Conservation (phyloP, 35 echinoderm and acorn worm species). For the Diadema setosum region DNA sequence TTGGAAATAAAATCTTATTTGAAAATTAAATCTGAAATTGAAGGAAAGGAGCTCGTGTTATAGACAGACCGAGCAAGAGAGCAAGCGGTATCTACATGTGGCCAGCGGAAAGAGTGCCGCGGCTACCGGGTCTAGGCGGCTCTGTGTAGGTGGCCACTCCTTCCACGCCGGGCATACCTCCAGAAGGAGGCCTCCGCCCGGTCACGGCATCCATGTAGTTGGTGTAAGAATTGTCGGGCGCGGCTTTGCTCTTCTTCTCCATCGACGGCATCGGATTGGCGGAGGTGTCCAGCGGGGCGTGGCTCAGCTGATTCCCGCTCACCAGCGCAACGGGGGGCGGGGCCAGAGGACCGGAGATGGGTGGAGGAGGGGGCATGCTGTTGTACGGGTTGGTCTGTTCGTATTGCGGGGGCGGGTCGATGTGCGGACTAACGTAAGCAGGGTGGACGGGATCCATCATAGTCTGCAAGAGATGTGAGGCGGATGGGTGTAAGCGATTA, state of each 20-base stretch:
- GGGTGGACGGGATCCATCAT: background rate
- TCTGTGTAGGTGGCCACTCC: background rate
- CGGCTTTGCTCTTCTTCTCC: background rate
- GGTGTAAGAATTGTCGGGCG: background rate
- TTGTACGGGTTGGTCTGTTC: background rate
- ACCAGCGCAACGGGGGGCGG: background rate
- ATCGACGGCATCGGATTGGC: background rate
- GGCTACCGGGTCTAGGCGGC: too few relatives aligned
- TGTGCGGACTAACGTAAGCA: background rate
- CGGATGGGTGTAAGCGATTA: too few relatives aligned
- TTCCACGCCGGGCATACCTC: constrained; percentile 5
- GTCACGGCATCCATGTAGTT: background rate
- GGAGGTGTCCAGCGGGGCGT: background rate
- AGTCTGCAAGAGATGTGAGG: background rate
- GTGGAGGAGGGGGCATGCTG: background rate
- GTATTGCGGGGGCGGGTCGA: background rate
- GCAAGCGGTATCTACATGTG: too few relatives aligned
- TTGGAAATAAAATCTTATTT: too few relatives aligned
- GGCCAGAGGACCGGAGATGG: background rate
- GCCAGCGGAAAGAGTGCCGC: too few relatives aligned
- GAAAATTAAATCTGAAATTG: too few relatives aligned
- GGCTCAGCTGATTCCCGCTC: background rate
- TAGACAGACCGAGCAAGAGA: too few relatives aligned
- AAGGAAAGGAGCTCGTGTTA: too few relatives aligned
- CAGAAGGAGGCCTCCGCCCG: background rate